Percentiles rank a stretch among this genome's conserved stretches.
These are phyloP conservation scores for Aulostomus chinensis DNA, from an alignment of 2,797 vertebrate species.

Conservation along the genomic window DNA sequence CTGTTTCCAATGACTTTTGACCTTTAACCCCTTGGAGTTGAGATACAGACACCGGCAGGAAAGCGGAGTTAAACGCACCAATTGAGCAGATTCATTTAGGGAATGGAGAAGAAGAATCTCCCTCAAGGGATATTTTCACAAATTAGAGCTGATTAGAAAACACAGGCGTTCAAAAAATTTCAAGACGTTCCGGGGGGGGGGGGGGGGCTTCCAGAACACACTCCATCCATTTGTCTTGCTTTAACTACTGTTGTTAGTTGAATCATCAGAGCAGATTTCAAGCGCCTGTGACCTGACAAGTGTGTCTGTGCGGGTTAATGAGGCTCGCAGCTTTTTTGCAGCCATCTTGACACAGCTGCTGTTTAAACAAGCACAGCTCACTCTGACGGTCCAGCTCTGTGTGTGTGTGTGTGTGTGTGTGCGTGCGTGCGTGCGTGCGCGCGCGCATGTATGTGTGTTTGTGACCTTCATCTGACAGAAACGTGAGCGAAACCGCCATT, in stretches of 20 bases:
- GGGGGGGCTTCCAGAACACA: conserved; percentile 1
- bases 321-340: conserved; percentile 17
- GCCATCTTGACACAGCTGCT: conserved; percentile 28
- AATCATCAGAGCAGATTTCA: conserved; percentile 16
- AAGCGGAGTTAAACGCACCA: not conserved
- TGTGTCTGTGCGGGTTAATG: conserved; percentile 37
- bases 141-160: conserved; percentile 4
- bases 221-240: conserved; percentile 9
- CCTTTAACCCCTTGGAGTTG: not conserved
- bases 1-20: conserved; percentile 27
- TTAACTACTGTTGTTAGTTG: conserved; percentile 7
- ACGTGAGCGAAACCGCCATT: conserved; percentile 44
- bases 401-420: no score
- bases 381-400: conserved; percentile 1
- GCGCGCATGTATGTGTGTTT: no score
- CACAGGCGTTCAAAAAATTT: no score
- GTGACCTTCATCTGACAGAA: conserved; percentile 55
- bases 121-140: not conserved
- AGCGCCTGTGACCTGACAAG: conserved; percentile 29
- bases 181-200: not conserved
- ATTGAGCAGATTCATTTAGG: not conserved
- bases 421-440: no score
- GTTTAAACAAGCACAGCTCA: conserved; percentile 46
- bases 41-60: conserved; percentile 1
- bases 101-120: not conserved